phyloP scores from a whole-genome alignment of 2,888 invertebrate species.

The Salpingus planirostris region DNA sequence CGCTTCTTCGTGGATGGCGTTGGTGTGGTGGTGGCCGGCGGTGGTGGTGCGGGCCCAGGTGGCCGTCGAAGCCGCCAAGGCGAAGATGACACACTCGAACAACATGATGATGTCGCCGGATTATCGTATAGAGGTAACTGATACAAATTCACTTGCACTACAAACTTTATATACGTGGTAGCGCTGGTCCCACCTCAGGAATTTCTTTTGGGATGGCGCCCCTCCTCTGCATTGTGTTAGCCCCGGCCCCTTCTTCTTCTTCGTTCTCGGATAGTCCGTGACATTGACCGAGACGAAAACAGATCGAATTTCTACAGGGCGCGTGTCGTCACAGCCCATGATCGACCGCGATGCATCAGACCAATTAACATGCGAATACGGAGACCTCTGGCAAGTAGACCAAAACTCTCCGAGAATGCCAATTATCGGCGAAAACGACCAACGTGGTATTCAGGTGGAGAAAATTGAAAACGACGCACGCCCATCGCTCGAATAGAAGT shows the following conservation, averaged over 20 bases:
- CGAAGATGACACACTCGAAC: slow-evolving; percentile 49
- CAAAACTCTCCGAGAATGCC: slow-evolving; percentile 27
- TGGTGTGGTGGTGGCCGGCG: slow-evolving; percentile 39
- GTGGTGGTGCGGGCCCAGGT: slow-evolving; percentile 48
- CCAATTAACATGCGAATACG: slow-evolving; percentile 27
- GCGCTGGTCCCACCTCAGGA: slow-evolving; percentile 33
- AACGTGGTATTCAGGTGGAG: too few relatives aligned
- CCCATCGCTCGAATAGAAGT: slow-evolving; percentile 5
- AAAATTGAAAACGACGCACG: not conserved
- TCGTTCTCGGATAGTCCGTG: slow-evolving; percentile 19
- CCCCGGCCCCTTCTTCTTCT: slow-evolving; percentile 11
- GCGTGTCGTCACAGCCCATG: slow-evolving; percentile 28
- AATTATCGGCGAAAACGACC: too few relatives aligned
- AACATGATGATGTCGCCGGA: too few relatives aligned
- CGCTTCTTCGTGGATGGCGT: slow-evolving; percentile 33
- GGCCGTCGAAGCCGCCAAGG: slow-evolving; percentile 45
- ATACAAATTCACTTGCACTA: slow-evolving; percentile 40
- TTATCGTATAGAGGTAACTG: slow-evolving; percentile 33
- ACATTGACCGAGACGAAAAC: slow-evolving; percentile 34
- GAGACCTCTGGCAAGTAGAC: slow-evolving; percentile 35
- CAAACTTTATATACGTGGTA: slow-evolving; percentile 32
- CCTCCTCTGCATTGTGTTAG: slow-evolving; percentile 15
- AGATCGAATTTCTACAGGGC: slow-evolving; percentile 31
- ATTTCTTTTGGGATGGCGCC: slow-evolving; percentile 28
- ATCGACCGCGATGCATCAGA: slow-evolving; percentile 16